A percentile compares a stretch with the other conserved stretches of the same genome.
phyloP scores from a whole-genome alignment of 2,888 invertebrate genomes.

The Yponomeuta evonymella region DNA sequence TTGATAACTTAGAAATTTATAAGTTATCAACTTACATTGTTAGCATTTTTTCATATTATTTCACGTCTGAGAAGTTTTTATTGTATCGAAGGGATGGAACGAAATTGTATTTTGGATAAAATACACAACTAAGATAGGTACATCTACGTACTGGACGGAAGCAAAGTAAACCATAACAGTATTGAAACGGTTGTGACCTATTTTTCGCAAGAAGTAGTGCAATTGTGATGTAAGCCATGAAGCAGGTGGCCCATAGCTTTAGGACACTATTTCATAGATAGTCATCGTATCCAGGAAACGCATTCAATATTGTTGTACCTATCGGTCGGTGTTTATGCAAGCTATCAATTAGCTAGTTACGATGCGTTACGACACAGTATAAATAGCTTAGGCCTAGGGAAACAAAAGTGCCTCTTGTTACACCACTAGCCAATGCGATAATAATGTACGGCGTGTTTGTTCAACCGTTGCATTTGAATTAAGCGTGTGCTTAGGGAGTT shows the following conservation, averaged over 20 bases:
- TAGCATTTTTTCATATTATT: too few relatives aligned
- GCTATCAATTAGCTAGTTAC: slow-evolving; percentile 64
- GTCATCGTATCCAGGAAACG: slow-evolving; percentile 58
- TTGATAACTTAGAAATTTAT: too few relatives aligned
- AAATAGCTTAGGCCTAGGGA: slow-evolving; percentile 40
- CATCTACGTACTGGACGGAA: slow-evolving; percentile 7
- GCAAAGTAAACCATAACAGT: slow-evolving; percentile 8
- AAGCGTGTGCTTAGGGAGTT: slow-evolving; percentile 6
- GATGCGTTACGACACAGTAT: slow-evolving; percentile 56
- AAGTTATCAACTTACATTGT: too few relatives aligned
- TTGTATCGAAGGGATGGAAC: too few relatives aligned
- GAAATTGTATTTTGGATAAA: too few relatives aligned
- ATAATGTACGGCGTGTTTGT: slow-evolving; percentile 26
- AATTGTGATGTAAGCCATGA: slow-evolving; percentile 16
- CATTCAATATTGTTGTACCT: slow-evolving; percentile 44
- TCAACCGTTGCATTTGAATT: slow-evolving; percentile 3
- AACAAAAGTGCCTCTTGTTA: slow-evolving; percentile 42
- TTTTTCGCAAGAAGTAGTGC: slow-evolving; percentile 20
- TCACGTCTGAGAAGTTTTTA: too few relatives aligned
- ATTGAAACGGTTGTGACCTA: slow-evolving; percentile 16
- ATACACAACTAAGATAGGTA: too few relatives aligned
- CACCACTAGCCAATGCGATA: slow-evolving; percentile 41
- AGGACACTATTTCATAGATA: slow-evolving; percentile 24
- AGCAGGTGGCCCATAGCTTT: slow-evolving; percentile 24
- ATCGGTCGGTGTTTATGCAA: slow-evolving; percentile 61